Percentiles rank a stretch among this genome's conserved stretches.
phyloP scores from a whole-genome alignment of 2,888 invertebrate species.

The Sylvicola cinctus region DNA sequence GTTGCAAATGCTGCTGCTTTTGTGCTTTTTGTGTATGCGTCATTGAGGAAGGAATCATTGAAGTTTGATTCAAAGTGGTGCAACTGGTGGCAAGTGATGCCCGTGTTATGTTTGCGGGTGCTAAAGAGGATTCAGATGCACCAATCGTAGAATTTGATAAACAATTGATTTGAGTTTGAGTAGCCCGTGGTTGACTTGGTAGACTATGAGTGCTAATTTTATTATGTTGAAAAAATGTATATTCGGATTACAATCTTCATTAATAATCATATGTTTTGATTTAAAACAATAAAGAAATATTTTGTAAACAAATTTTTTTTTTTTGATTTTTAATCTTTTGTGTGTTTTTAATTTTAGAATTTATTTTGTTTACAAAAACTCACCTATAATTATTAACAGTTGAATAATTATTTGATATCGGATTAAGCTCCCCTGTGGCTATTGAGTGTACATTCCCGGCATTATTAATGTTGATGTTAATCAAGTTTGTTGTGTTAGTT shows the following conservation, averaged over 20 bases:
- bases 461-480: slow-evolving; percentile 26
- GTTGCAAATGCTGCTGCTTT: slow-evolving; percentile 7
- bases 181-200: slow-evolving; percentile 11
- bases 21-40: slow-evolving; percentile 5
- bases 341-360: too few species aligned
- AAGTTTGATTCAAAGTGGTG: slow-evolving; percentile 1
- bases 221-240: background rate
- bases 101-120: slow-evolving; percentile 9
- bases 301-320: too few species aligned
- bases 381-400: too few species aligned
- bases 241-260: background rate
- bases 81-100: background rate
- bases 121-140: slow-evolving; percentile 8
- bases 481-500: slow-evolving; percentile 25
- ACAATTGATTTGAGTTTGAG: slow-evolving; percentile 12
- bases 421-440: slow-evolving; percentile 25
- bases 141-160: slow-evolving; percentile 10
- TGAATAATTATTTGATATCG: slow-evolving; percentile 13
- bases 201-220: background rate
- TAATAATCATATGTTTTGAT: too few species aligned
- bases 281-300: too few species aligned
- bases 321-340: too few species aligned
- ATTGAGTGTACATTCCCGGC: slow-evolving; percentile 24
- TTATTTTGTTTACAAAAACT: too few species aligned
- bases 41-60: slow-evolving; percentile 5